Conservation (phyloP, 1,140 invertebrate species). For the Propsilocerus akamusi region DNA sequence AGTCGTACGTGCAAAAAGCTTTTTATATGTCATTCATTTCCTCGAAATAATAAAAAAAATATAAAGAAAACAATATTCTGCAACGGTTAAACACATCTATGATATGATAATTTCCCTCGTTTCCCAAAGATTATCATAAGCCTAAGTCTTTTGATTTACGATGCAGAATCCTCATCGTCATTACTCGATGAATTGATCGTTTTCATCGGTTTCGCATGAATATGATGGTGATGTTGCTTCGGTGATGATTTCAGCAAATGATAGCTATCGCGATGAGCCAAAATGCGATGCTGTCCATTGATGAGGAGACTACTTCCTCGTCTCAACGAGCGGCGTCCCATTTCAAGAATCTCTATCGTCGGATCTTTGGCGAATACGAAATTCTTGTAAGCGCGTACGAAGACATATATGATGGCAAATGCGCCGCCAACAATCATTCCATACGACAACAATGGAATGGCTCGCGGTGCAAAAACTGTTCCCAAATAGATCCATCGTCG, state of each 20-base stretch:
- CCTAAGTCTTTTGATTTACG: background rate
- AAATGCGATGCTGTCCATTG: slow-evolving; percentile 43
- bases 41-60: too few relatives aligned
- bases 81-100: too few relatives aligned
- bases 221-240: slow-evolving; percentile 5
- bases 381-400: slow-evolving; percentile 53
- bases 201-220: slow-evolving; percentile 6
- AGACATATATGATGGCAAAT: slow-evolving; percentile 36
- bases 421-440: slow-evolving; percentile 48
- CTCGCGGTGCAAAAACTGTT: slow-evolving; percentile 49
- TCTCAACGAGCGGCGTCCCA: slow-evolving; percentile 45
- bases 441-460: slow-evolving; percentile 46
- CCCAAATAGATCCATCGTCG: slow-evolving; percentile 56
- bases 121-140: too few relatives aligned
- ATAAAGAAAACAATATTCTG: too few relatives aligned
- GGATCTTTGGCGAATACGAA: slow-evolving; percentile 45
- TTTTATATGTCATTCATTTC: too few relatives aligned
- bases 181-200: background rate
- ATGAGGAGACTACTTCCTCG: slow-evolving; percentile 49
- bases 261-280: slow-evolving; percentile 36
- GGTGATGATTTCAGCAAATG: slow-evolving; percentile 26
- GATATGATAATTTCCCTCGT: too few relatives aligned
- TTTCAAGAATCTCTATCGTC: slow-evolving; percentile 50
- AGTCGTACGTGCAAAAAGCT: too few relatives aligned
- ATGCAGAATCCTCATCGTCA: background rate